Base-by-base conservation (phyloP, 2,797 vertebrate genomes). In the Nannoperca australis region DNA sequence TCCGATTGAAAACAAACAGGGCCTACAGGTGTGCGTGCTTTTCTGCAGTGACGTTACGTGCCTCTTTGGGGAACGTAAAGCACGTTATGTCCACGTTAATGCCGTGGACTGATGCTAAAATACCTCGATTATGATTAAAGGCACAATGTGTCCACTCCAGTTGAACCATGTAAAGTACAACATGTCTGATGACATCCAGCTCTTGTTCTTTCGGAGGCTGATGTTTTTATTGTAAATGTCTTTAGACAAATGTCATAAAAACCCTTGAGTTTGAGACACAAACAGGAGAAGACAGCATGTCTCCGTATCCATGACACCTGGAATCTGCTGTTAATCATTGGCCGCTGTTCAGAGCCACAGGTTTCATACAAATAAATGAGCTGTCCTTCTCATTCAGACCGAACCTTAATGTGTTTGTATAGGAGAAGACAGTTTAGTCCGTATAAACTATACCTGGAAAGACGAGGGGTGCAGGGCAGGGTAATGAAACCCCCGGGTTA, bases 321-420 rank as follows among this genome's bases (percentile, higher is more conserved):
- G 42, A 40, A 62, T 49, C 51, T 63, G 36, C 44, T 32, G 77
- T 79, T 61, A 84, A 90, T 85, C 50, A 86, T 74, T 85, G 69
- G 38, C 53, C 0, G 8, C 12, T 70, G 50, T 51, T 76, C 34
- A 40, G 49, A 79, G 72, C 60, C 14, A 81, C 70, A 73, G 73
- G 80, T 64, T 81, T 64, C 30, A 70, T 47, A 63, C 40, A 56
- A 66, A 68, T 78, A 20, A 69, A 80, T 72, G 13, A 79, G 36
- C 24, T 27, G 54, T 22, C 15, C 44, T 36, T 56, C 47, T 50
- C 55, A 72, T 63, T 74, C 38, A 62, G 45, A 18, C 42, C 32
- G 18, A 40, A 40, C 17, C 7, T 20, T 56, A 15, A 58, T 64
- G 47, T 85, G 63, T 91, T 80, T 90, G 56, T 42, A n/a, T 20